Conservation (phyloP, 92 coral and sea anemone genomes). For the Epizoanthus scotinus region DNA sequence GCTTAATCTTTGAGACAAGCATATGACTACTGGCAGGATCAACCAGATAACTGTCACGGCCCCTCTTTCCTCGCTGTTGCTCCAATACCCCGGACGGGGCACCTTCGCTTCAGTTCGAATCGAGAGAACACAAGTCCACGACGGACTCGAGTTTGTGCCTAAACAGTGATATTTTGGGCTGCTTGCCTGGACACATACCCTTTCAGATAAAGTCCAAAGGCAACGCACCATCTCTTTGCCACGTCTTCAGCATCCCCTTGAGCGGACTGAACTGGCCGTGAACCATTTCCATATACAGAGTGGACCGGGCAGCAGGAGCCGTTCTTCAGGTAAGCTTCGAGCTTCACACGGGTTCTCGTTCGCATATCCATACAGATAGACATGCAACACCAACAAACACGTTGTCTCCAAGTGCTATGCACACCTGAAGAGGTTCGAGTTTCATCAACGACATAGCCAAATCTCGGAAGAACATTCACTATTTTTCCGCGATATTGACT, state of each 20-base stretch:
- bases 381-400: slow-evolving; percentile 35
- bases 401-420: slow-evolving; percentile 5
- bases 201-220: slow-evolving; percentile 34
- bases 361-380: slow-evolving; percentile 13
- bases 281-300: slow-evolving; percentile 20
- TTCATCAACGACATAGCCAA: too few relatives aligned
- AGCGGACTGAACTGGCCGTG: slow-evolving; percentile 36
- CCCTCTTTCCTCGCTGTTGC: slow-evolving; percentile 28
- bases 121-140: slow-evolving; percentile 24
- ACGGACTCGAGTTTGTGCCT: slow-evolving; percentile 31
- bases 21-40: too few relatives aligned
- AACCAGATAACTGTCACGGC: slow-evolving; percentile 40
- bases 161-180: background rate
- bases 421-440: too few relatives aligned
- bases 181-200: slow-evolving; percentile 35
- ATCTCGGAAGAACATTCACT: too few relatives aligned
- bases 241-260: slow-evolving; percentile 42
- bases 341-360: background rate
- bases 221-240: slow-evolving; percentile 43
- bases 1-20: slow-evolving; percentile 26
- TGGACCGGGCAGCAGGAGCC: slow-evolving; percentile 40
- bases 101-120: slow-evolving; percentile 23
- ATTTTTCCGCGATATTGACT: too few relatives aligned
- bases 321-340: slow-evolving; percentile 15
- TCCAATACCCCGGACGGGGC: slow-evolving; percentile 1